Conservation (phyloP, 2,113 vertebrate genomes). For the Microcebus jonahi region DNA sequence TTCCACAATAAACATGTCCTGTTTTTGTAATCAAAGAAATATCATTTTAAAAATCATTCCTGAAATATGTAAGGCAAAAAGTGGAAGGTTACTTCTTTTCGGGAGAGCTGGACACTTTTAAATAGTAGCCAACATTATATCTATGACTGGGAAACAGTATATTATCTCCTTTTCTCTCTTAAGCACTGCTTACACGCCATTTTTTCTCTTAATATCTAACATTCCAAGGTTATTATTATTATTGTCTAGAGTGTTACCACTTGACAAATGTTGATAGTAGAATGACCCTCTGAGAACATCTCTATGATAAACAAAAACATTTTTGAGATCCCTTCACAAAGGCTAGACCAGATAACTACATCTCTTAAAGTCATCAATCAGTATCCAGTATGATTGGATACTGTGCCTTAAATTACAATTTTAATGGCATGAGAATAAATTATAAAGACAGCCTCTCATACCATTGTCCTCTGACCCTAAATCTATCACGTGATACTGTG, state of each 20-base stretch:
- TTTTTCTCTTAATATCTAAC: neutral
- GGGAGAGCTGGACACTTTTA: neutral
- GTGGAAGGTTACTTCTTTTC: neutral
- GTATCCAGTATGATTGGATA: neutral
- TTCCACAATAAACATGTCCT: neutral
- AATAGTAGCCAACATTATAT: neutral
- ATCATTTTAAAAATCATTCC: neutral
- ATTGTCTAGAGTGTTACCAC: neutral
- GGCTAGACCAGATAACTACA: neutral
- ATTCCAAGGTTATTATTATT: neutral
- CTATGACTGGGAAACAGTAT: neutral
- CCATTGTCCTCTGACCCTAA: neutral
- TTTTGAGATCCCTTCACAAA: neutral
- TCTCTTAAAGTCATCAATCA: neutral
- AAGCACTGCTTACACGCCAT: neutral
- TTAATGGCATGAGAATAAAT: neutral
- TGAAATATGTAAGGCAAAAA: neutral
- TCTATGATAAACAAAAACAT: neutral
- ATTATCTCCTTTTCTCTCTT: conserved; percentile 19
- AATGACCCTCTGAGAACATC: neutral
- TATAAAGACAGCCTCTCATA: neutral
- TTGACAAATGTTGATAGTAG: neutral
- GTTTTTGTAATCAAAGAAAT: conserved; percentile 32
- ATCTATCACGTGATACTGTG: neutral
- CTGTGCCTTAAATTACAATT: neutral